These are phyloP conservation scores for Vireo altiloquus DNA, from an alignment of 2,113 vertebrate genomes.

Conservation along the genomic window DNA sequence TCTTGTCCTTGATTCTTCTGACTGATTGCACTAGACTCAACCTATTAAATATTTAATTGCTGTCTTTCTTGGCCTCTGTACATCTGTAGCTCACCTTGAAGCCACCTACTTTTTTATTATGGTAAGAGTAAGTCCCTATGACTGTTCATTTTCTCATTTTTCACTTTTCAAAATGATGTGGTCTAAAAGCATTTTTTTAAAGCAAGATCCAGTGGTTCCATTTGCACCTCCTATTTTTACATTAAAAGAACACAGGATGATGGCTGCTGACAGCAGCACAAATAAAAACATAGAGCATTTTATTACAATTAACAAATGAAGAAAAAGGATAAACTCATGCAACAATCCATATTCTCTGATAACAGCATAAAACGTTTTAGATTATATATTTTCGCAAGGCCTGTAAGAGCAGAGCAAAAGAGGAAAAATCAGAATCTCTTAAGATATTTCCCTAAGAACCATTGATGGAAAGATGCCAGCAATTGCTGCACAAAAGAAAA, in stretches of 20 bases:
- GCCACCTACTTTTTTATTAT: not conserved
- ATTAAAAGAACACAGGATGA: not conserved
- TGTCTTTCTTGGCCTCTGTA: constrained; percentile 71
- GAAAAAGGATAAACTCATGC: not conserved
- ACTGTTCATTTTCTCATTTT: not conserved
- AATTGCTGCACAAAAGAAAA: not conserved
- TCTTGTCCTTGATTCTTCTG: constrained; percentile 68
- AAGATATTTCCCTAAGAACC: not conserved
- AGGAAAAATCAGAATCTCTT: not conserved
- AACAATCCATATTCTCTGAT: not conserved
- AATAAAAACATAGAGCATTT: not conserved
- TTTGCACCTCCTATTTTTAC: not conserved
- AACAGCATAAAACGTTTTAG: not conserved
- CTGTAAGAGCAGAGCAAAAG: not conserved
- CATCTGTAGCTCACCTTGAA: constrained; percentile 68
- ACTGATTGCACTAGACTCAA: constrained; percentile 65
- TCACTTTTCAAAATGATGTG: not conserved
- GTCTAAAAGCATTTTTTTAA: not conserved
- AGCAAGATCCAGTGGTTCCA: not conserved
- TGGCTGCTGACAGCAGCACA: not conserved
- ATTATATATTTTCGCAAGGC: not conserved
- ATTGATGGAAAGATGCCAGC: not conserved
- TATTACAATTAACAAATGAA: not conserved
- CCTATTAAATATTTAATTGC: constrained; percentile 79
- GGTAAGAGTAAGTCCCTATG: not conserved